These are phyloP conservation scores for Cyclina sinensis DNA, from an alignment of 1,140 invertebrate species.

Conservation along the genomic window DNA sequence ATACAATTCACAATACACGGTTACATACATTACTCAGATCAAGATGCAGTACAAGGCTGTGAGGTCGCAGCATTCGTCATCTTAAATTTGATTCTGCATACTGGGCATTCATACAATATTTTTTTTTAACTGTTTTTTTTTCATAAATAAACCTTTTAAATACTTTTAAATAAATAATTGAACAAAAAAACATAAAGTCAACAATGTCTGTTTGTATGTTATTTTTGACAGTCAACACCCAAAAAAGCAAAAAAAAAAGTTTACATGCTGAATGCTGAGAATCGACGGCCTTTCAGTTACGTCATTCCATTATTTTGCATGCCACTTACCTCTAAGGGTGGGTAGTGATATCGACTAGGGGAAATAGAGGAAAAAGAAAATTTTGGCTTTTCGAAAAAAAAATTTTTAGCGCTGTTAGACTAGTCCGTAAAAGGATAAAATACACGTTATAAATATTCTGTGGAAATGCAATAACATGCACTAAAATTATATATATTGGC, in stretches of 20 bases:
- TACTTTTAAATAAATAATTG: no score
- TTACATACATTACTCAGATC: conserved; percentile 30
- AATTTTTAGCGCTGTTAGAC: not conserved
- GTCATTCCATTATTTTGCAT: conserved; percentile 28
- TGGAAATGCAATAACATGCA: no score
- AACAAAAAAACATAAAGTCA: no score
- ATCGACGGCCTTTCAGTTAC: not conserved
- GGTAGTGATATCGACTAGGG: conserved; percentile 48
- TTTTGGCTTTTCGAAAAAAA: not conserved
- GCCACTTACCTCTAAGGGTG: conserved; percentile 61
- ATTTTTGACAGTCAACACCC: no score
- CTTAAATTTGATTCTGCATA: no score
- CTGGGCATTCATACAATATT: no score
- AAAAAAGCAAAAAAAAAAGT: not conserved
- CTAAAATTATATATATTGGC: no score
- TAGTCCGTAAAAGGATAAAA: no score
- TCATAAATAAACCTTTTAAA: no score
- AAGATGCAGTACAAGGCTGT: conserved; percentile 16
- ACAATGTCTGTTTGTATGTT: no score
- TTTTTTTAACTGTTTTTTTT: no score
- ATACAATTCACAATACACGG: conserved; percentile 43
- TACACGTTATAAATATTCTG: no score
- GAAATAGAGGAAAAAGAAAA: conserved; percentile 15
- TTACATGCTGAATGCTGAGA: not conserved
- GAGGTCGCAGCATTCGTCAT: not conserved